Conservation (phyloP, 2,113 vertebrate genomes). For the Pluvialis apricaria region DNA sequence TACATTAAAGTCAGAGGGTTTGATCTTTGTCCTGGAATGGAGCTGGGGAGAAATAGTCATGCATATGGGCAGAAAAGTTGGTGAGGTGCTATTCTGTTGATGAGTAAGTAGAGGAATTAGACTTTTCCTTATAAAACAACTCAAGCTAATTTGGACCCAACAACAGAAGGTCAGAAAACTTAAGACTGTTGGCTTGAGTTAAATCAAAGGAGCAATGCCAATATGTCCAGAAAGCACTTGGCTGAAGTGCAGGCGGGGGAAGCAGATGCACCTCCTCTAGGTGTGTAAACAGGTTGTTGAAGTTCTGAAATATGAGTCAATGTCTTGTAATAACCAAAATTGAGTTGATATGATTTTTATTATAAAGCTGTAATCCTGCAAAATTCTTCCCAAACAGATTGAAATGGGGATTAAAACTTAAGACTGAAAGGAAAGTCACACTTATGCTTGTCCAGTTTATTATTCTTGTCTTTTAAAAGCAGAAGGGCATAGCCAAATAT, state of each 20-base stretch:
- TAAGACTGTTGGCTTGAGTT: not conserved
- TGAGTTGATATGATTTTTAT: not conserved
- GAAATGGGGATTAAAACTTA: not conserved
- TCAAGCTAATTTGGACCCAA: not conserved
- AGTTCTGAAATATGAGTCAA: not conserved
- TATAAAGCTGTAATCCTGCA: not conserved
- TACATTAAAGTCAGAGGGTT: not conserved
- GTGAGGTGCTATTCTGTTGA: not conserved
- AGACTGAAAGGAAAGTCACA: not conserved
- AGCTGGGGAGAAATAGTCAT: not conserved
- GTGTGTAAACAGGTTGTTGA: not conserved
- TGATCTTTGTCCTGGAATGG: not conserved
- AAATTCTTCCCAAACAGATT: not conserved
- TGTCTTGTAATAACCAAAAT: not conserved
- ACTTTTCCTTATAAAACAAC: not conserved
- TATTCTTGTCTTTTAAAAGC: not conserved
- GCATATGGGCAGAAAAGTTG: not conserved
- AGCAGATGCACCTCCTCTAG: not conserved
- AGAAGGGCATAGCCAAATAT: not conserved
- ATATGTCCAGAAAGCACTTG: not conserved
- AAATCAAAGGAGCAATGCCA: not conserved
- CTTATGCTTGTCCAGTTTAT: not conserved
- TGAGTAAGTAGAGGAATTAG: not conserved
- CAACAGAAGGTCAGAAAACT: not conserved
- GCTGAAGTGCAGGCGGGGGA: not conserved